A percentile compares a stretch with the other conserved stretches of the same genome.
Evolutionary conservation across 2,888 invertebrate genomes (phyloP).

Genomic region (Drosophila lacicola): DNA sequence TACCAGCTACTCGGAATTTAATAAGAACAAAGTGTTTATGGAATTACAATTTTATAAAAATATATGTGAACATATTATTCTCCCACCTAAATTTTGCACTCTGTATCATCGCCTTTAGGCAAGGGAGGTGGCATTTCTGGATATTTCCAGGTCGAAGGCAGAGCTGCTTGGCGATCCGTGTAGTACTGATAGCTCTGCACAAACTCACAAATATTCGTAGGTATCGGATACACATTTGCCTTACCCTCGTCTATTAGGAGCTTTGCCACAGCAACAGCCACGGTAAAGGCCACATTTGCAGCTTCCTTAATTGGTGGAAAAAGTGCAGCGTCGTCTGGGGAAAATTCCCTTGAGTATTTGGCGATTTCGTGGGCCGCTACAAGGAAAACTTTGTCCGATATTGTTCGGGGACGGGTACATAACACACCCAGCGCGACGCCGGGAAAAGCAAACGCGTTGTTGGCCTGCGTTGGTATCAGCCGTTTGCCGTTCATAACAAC

Average conservation of each 20-base stretch:
- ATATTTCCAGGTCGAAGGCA: conserved; percentile 51
- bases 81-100: background rate
- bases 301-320: conserved; percentile 51
- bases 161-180: background rate
- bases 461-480: conserved; percentile 55
- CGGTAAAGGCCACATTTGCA: conserved; percentile 32
- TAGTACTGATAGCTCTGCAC: conserved; percentile 31
- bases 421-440: conserved; percentile 54
- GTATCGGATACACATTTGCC: conserved; percentile 8
- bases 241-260: conserved; percentile 28
- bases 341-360: conserved; percentile 2
- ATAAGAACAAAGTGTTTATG: too few relatives aligned
- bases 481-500: conserved; percentile 62
- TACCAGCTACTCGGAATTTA: too few relatives aligned
- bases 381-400: conserved; percentile 57
- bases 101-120: conserved; percentile 1
- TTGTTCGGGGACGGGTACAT: conserved; percentile 9
- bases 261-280: conserved; percentile 38
- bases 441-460: conserved; percentile 65
- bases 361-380: conserved; percentile 55
- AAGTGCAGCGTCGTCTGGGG: conserved; percentile 15
- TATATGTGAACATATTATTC: too few relatives aligned
- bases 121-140: conserved; percentile 17
- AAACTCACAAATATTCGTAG: conserved; percentile 29
- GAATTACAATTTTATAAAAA: too few relatives aligned